Base-by-base conservation (phyloP, 1,140 invertebrate genomes). In the Mycetomoellerius zeteki region DNA sequence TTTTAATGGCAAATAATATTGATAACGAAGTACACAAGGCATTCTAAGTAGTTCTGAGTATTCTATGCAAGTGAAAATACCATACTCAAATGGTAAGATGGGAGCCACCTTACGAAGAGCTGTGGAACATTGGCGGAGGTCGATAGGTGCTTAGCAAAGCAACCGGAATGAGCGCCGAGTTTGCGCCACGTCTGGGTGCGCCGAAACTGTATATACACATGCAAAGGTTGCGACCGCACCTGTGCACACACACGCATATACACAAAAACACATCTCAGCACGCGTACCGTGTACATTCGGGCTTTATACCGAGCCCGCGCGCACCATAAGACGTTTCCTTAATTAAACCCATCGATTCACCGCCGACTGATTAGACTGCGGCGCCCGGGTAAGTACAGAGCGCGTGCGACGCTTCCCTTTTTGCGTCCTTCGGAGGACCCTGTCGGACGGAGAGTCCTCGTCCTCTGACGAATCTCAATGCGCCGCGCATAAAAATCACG, bases 311-410 rank as follows among this genome's bases (percentile, higher is more conserved):
- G 24, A 47, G 54, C 71, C 77, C 76, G 54, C 60, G 50, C 60
- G 52, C 30, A 14, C 33, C 24, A 58, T 85, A 90, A 90, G 89
- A 90, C 88, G 80, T 90, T 90, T 80, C 88, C 88, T 90, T 90
- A 90, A 90, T 90, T 90, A 90, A 90, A 90, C 65, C 89, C 89
- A 90, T 90, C 88, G 89, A 90, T 90, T 90, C 86, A 37, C 76
- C 84, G 84, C 71, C 88, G 76, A 76, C 84, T 89, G 88, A 90
- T 89, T 90, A 89, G 88, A 89, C 88, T 82, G 80, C 64, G 84
- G 85, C 71, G 54, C 21, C 24, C 37, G 16, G 33, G 58, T 62
- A 75, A 84, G 69, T 84, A 75, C 69, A 84, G 69, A 27, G 52
- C 67, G 78, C 30, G 52, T 27, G 64, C 80, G 80, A 47, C 67